Evolutionary conservation across 1,140 invertebrate genomes (phyloP).

Genomic region (Zaprionus camerounensis): DNA sequence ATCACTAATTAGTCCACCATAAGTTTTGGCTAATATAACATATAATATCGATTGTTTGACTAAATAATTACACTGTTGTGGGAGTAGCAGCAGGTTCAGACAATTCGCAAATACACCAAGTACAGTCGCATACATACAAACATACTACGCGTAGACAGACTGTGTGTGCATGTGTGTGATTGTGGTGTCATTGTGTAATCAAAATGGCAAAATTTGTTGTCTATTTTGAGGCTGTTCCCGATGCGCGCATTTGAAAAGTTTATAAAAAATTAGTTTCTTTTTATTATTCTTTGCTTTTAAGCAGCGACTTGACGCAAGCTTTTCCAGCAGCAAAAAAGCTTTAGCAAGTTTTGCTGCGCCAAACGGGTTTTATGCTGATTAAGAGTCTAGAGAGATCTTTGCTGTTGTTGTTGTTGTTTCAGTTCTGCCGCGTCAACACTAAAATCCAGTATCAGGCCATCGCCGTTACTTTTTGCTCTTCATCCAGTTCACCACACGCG

Average conservation of each 20-base stretch:
- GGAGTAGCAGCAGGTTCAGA: not conserved
- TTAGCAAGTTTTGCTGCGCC: conserved; percentile 17
- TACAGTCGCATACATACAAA: not conserved
- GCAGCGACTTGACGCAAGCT: conserved; percentile 30
- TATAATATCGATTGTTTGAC: conserved; percentile 27
- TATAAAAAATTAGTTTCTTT: not conserved
- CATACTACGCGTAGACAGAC: not conserved
- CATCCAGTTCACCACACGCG: conserved; percentile 1
- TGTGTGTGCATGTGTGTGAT: not conserved
- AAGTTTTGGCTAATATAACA: conserved; percentile 14
- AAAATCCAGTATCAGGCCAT: conserved; percentile 59
- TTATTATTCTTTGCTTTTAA: conserved; percentile 1
- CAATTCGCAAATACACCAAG: not conserved
- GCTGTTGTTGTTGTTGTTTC: conserved; percentile 31
- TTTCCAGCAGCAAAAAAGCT: conserved; percentile 67
- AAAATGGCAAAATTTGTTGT: conserved; percentile 19
- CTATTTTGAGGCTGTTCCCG: conserved; percentile 34
- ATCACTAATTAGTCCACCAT: conserved; percentile 7
- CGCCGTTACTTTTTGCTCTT: conserved; percentile 66
- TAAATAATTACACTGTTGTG: conserved; percentile 10
- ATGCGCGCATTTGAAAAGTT: conserved; percentile 10
- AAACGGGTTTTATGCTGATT: conserved; percentile 64
- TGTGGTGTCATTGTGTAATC: conserved; percentile 32
- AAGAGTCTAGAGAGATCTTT: conserved; percentile 33
- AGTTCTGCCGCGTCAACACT: conserved; percentile 37